Percentiles rank a stretch among this genome's conserved stretches.
These are phyloP conservation scores for Drosophila lacertosa DNA, from an alignment of 1,140 invertebrate genomes.

Conservation along the genomic window DNA sequence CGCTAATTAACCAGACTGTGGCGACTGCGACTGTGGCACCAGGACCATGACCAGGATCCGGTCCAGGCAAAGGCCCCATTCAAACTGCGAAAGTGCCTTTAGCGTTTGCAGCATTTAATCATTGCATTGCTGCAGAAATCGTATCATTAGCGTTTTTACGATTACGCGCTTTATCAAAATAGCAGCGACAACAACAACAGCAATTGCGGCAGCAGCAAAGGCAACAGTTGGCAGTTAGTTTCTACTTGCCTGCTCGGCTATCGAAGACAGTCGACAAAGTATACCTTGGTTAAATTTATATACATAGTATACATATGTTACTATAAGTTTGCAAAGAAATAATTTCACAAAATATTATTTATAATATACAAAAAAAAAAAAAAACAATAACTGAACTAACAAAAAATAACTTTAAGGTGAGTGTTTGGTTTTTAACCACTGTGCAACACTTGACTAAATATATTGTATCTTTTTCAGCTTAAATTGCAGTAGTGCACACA, in stretches of 20 bases:
- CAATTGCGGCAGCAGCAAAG: conserved; percentile 5
- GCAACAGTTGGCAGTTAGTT: conserved; percentile 34
- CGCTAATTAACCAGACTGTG: conserved; percentile 72
- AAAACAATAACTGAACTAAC: too few species aligned
- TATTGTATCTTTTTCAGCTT: conserved; percentile 53
- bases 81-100: conserved; percentile 27
- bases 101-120: conserved; percentile 69
- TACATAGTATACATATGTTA: too few species aligned
- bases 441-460: conserved; percentile 54
- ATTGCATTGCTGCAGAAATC: conserved; percentile 72
- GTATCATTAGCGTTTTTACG: conserved; percentile 78
- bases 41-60: not conserved
- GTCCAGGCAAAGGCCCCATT: conserved; percentile 33
- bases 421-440: conserved; percentile 21
- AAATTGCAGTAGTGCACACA: conserved; percentile 41
- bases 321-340: too few species aligned
- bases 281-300: conserved; percentile 11
- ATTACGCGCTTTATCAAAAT: conserved; percentile 79
- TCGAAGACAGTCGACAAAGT: not conserved
- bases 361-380: too few species aligned
- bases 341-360: too few species aligned
- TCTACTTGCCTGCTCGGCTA: conserved; percentile 16
- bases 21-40: conserved; percentile 8
- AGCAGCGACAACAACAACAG: conserved; percentile 39
- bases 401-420: too few species aligned